Conservation (phyloP, 2,888 invertebrate species). For the Acleris cristana region DNA sequence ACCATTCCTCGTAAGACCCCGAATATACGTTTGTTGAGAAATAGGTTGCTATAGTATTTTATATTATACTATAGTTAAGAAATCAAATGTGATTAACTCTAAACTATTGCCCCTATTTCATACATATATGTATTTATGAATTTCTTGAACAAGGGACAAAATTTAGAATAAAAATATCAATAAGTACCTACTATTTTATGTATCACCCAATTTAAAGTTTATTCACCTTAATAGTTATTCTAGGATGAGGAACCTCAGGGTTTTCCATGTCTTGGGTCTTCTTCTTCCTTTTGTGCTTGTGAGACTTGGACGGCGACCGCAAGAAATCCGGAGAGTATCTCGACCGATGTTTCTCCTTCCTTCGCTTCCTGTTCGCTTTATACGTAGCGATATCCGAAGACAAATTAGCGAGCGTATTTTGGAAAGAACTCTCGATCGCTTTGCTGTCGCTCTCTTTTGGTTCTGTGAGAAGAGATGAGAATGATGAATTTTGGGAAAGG, state of each 20-base stretch:
- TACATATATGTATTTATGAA: too few relatives aligned
- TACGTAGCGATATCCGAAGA: conserved; percentile 80
- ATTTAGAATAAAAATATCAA: too few relatives aligned
- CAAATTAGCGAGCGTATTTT: conserved; percentile 74
- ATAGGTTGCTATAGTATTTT: too few relatives aligned
- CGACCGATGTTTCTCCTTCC: conserved; percentile 90
- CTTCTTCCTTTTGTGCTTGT: conserved; percentile 92
- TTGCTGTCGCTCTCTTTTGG: conserved; percentile 74
- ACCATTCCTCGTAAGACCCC: too few relatives aligned
- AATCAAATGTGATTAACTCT: too few relatives aligned
- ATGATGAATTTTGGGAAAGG: conserved; percentile 72
- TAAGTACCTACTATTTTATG: too few relatives aligned
- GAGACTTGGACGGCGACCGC: conserved; percentile 87
- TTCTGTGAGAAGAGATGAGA: conserved; percentile 76
- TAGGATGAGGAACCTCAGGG: conserved; percentile 85
- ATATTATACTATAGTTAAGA: too few relatives aligned
- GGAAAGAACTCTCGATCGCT: conserved; percentile 76
- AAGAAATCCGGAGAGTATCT: conserved; percentile 88
- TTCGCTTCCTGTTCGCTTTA: conserved; percentile 87
- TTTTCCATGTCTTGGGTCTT: conserved; percentile 87
- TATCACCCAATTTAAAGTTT: too few relatives aligned
- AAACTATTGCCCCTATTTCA: too few relatives aligned
- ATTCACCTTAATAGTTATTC: conserved; percentile 90
- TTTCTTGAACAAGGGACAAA: too few relatives aligned
- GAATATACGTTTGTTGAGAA: too few relatives aligned